Evolutionary conservation across 2,797 vertebrate species (phyloP), one percentile per base, ranked within the genome.

Genomic region (Uromys caudimaculatus): DNA sequence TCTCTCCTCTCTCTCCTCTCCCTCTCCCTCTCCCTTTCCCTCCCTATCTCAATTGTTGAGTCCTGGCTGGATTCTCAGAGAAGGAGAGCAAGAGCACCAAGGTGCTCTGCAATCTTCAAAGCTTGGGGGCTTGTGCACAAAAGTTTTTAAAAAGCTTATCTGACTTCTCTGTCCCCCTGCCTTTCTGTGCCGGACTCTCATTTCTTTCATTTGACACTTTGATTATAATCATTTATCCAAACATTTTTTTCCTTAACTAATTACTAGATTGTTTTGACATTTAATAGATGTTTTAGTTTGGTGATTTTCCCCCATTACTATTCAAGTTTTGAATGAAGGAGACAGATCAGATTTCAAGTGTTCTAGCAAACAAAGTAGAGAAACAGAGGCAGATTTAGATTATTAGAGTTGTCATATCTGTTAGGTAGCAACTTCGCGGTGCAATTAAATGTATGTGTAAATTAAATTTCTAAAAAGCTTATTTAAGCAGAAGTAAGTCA

Each of bases 31-130:
- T n/a, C 67, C n/a, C 67, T n/a, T 32, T 67, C 67, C 17, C 67
- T 69, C 67, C 17, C 62, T 24, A 78, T 0, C 54, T 41, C 97
- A 92, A 90, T 93, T 91, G 93, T 83, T 71, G 35, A 56, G 56
- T 92, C 82, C 91, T 77, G 3, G 2, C 69, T 69, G 82, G 89
- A 50, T 93, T 56, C 90, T 84, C 64, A 16, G 82, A 67, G 89
- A 73, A 91, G 79, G 78, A 32, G 92, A 47, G 71, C 1, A 19
- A 32, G 92, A 47, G 76, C 1, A 19, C 82, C 84, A 47, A 19
- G 76, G 78, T 5, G 41, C 62, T 96, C 92, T 11, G 76, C 64
- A 89, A 96, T 95, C 92, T 95, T 95, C 90, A 64, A 95, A 93
- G 88, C 95, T 93, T 35, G 75, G 35, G 56, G 21, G 75, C 83